Conservation (phyloP, 2,113 vertebrate species). For the Rhinichthys klamathensis region DNA sequence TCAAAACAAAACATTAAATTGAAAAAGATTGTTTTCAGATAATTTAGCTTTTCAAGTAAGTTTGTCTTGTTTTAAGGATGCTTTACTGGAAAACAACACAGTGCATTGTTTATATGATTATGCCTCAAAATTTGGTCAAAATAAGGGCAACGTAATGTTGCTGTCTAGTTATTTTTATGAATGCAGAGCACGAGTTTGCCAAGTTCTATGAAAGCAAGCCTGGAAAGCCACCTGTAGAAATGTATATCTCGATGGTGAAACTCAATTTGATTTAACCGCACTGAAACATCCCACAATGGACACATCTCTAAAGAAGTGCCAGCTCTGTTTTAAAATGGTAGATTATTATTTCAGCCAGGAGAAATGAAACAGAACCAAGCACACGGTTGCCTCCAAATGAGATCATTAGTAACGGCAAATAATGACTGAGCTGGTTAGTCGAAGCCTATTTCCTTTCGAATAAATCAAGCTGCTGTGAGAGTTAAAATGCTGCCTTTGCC, state of each 20-base stretch:
- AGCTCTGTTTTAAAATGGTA: constrained; percentile 48
- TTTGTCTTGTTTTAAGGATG: neutral
- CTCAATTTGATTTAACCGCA: constrained; percentile 3
- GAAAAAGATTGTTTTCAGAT: neutral
- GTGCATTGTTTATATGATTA: neutral
- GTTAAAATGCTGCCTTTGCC: constrained; percentile 43
- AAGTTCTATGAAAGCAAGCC: constrained; percentile 7
- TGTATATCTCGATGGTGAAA: neutral
- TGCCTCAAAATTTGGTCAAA: neutral
- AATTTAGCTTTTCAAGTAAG: too few relatives aligned
- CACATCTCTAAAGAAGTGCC: constrained; percentile 27
- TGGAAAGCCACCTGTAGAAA: constrained; percentile 14
- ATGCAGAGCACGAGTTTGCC: neutral
- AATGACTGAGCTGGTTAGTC: constrained; percentile 62
- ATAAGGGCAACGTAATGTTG: neutral
- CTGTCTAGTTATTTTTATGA: neutral
- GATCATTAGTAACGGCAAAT: constrained; percentile 64
- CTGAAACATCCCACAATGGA: constrained; percentile 18
- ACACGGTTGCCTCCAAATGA: constrained; percentile 56
- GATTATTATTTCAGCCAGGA: constrained; percentile 55
- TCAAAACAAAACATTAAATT: neutral
- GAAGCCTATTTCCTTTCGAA: constrained; percentile 61
- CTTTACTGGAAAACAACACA: neutral
- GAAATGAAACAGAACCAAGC: constrained; percentile 53
- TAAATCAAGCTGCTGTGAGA: constrained; percentile 55